Evolutionary conservation across 2,888 invertebrate species (phyloP), one percentile per base, ranked within the genome.

Genomic region (Sisyra terminalis): DNA sequence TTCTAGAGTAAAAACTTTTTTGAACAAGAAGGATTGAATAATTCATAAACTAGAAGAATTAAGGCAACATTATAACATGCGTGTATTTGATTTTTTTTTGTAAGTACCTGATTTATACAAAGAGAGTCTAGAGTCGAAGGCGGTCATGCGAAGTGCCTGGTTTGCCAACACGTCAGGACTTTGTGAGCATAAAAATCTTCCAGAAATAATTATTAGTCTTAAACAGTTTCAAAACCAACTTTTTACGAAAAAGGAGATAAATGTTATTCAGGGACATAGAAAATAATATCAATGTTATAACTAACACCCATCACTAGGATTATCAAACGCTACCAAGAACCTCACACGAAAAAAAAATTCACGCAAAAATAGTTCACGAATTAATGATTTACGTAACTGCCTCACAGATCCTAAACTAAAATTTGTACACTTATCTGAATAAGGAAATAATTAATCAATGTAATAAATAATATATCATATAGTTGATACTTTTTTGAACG

Each of bases 121-220:
- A 34, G 47, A 42, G 32, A 47, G 44, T 42, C 45, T 45, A 45
- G 40, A 45, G 45, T 45, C 45, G 38, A 45, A 44, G 38, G 47
- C 40, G 31, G 45, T 35, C 42, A 47, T 43, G 31, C 47, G 43
- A 31, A 46, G 31, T 34, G 43, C 41, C 40, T 47, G 47, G 44
- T 42, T 43, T 35, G 47, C 64, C 53, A 64, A 58, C 50, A 64
- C 64, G 53, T 64, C 64, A 48, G 64, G 64, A 56, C 62, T 64
- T 59, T 64, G 64, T 49, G 63, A 58, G 60, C 63, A 63, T 52
- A 64, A 57, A 57, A 64, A 64, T 63, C 64, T 64, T 58, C 18
- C 18, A 37, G 37, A 37, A 37, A 37, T 18, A 37, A 18, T 37
- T 11, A 37, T 37, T 37, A 37, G 37, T 37, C 18, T 37, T 18